Evolutionary conservation across 2,113 vertebrate genomes (phyloP).

Genomic region (Ammodytes dubius): DNA sequence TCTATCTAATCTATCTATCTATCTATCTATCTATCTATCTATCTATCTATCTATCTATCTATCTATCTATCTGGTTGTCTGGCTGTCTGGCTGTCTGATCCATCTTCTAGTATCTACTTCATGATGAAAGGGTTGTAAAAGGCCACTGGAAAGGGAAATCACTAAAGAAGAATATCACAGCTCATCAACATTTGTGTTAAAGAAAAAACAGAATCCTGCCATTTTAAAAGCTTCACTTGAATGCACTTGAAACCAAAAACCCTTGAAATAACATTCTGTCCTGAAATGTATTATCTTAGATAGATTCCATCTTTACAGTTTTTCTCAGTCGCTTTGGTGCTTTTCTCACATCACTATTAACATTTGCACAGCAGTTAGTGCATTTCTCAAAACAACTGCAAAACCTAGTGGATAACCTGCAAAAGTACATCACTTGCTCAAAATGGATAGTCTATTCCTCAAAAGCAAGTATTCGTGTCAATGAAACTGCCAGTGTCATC

Average conservation of each 20-base stretch:
- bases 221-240: not conserved
- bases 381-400: too few relatives aligned
- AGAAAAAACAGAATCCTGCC: not conserved
- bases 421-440: too few relatives aligned
- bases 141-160: conserved; percentile 19
- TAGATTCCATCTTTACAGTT: conserved; percentile 42
- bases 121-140: not conserved
- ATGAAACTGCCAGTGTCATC: too few relatives aligned
- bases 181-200: conserved; percentile 4
- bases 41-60: conserved; percentile 20
- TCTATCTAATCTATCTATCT: conserved; percentile 24
- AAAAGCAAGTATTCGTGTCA: too few relatives aligned
- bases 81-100: not conserved
- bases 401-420: too few relatives aligned
- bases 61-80: conserved; percentile 10
- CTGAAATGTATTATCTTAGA: not conserved
- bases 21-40: conserved; percentile 20
- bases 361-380: too few relatives aligned
- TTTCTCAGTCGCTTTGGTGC: too few relatives aligned
- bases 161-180: conserved; percentile 14
- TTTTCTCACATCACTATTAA: too few relatives aligned
- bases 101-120: not conserved
- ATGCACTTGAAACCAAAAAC: conserved; percentile 23
- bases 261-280: conserved; percentile 2
- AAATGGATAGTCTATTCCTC: too few relatives aligned